Evolutionary conservation across 1,140 invertebrate genomes (phyloP).

Genomic region (Anastatus disparis): DNA sequence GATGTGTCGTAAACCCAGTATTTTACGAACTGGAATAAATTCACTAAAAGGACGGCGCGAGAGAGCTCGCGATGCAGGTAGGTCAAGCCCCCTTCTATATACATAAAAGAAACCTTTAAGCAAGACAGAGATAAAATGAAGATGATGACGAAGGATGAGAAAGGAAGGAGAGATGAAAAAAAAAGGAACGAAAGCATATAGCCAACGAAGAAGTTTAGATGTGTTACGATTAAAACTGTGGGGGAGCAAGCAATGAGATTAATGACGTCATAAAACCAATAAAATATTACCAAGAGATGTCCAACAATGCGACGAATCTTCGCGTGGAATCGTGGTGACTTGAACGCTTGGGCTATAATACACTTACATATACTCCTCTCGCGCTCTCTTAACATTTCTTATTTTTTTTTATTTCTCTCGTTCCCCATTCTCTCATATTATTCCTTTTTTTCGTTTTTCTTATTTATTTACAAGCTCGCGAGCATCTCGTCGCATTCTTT

Average conservation of each 20-base stretch:
- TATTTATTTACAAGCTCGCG: no score
- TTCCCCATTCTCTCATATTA: not conserved
- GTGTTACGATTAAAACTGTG: conserved; percentile 59
- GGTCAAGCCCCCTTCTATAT: conserved; percentile 31
- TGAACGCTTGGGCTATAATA: no score
- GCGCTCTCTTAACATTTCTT: conserved; percentile 3
- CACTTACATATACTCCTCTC: conserved; percentile 7
- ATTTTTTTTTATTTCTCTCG: conserved; percentile 25
- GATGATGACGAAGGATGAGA: not conserved
- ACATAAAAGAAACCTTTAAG: no score
- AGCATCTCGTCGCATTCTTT: conserved; percentile 6
- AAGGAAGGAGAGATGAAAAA: no score
- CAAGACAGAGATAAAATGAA: not conserved
- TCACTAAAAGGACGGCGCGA: conserved; percentile 45
- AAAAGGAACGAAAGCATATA: not conserved
- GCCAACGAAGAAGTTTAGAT: no score
- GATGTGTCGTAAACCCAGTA: conserved; percentile 55
- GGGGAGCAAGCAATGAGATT: conserved; percentile 59
- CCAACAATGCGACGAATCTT: conserved; percentile 56
- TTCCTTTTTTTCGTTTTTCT: conserved; percentile 1
- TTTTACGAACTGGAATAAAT: conserved; percentile 59
- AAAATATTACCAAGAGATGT: conserved; percentile 57
- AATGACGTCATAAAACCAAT: conserved; percentile 64
- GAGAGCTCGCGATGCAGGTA: conserved; percentile 44
- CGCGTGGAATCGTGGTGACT: conserved; percentile 43